Percentiles rank a stretch among this genome's conserved stretches.
These are phyloP conservation scores for Pollachius pollachius DNA, from an alignment of 2,113 vertebrate species.

Conservation along the genomic window DNA sequence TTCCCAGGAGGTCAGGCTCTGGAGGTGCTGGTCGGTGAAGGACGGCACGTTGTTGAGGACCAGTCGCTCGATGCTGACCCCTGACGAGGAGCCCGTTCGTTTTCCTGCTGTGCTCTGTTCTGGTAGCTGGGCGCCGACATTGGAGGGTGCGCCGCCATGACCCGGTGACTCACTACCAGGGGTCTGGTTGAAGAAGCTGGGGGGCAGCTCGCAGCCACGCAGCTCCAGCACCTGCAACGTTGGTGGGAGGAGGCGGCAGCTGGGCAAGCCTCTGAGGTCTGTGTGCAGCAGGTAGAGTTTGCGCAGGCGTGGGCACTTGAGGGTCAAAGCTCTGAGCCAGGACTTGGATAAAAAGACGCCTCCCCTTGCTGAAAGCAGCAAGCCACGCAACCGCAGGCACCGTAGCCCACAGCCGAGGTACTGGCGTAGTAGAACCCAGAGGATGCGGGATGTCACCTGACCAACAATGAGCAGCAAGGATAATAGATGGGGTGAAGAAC, in stretches of 20 bases:
- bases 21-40: constrained; percentile 76
- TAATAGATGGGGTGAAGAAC: constrained; percentile 10
- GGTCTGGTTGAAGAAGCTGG: constrained; percentile 65
- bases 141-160: constrained; percentile 40
- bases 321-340: constrained; percentile 72
- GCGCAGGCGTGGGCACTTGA: constrained; percentile 71
- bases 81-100: constrained; percentile 12
- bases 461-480: constrained; percentile 24
- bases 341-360: constrained; percentile 74
- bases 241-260: constrained; percentile 64
- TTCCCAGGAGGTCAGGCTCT: constrained; percentile 69
- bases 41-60: constrained; percentile 74
- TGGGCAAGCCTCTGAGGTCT: constrained; percentile 67
- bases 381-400: constrained; percentile 67
- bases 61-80: constrained; percentile 61
- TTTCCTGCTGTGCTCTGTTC: constrained; percentile 28
- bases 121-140: constrained; percentile 30
- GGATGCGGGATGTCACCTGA: constrained; percentile 73
- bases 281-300: constrained; percentile 68
- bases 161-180: constrained; percentile 23
- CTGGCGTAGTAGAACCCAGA: constrained; percentile 75
- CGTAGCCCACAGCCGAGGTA: constrained; percentile 74
- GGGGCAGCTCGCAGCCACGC: constrained; percentile 69
- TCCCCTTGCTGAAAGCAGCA: constrained; percentile 71
- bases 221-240: constrained; percentile 72